Conservation (phyloP, 2,888 invertebrate species). For the Drosophila anceps region DNA sequence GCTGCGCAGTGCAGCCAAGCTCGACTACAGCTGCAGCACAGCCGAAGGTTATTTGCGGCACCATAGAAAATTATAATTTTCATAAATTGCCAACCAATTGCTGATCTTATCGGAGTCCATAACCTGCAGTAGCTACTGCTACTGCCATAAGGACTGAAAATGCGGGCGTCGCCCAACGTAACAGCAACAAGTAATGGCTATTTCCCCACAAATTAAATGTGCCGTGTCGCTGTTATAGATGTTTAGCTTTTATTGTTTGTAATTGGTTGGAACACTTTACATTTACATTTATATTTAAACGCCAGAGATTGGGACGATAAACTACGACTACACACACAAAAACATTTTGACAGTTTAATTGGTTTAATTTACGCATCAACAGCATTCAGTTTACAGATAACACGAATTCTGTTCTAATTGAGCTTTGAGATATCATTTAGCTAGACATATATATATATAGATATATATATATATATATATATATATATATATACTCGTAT, state of each 20-base stretch:
- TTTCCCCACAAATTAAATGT: constrained; percentile 13
- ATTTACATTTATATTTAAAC: constrained; percentile 73
- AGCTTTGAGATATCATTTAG: constrained; percentile 45
- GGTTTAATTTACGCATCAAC: constrained; percentile 57
- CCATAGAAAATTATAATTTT: constrained; percentile 61
- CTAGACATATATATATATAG: constrained; percentile 31
- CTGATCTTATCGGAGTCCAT: constrained; percentile 61
- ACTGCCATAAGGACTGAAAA: constrained; percentile 11
- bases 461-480: constrained; percentile 5
- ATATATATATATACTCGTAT: constrained; percentile 19
- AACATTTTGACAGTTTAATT: constrained; percentile 77
- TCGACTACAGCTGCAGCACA: constrained; percentile 27
- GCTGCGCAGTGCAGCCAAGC: constrained; percentile 39
- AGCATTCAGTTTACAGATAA: constrained; percentile 28
- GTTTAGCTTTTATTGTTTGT: constrained; percentile 73
- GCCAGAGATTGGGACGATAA: constrained; percentile 67
- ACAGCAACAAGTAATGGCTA: constrained; percentile 51
- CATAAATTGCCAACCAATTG: constrained; percentile 64
- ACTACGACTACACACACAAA: constrained; percentile 81
- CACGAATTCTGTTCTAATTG: constrained; percentile 44
- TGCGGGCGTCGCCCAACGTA: constrained; percentile 9
- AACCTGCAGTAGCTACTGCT: constrained; percentile 24
- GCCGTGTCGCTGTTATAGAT: constrained; percentile 46
- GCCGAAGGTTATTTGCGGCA: constrained; percentile 51
- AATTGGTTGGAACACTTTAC: constrained; percentile 78